Percentiles rank a stretch among this genome's conserved stretches.
Evolutionary conservation across 1,140 invertebrate genomes (phyloP).

Genomic region (Ptiloglossa arizonensis): DNA sequence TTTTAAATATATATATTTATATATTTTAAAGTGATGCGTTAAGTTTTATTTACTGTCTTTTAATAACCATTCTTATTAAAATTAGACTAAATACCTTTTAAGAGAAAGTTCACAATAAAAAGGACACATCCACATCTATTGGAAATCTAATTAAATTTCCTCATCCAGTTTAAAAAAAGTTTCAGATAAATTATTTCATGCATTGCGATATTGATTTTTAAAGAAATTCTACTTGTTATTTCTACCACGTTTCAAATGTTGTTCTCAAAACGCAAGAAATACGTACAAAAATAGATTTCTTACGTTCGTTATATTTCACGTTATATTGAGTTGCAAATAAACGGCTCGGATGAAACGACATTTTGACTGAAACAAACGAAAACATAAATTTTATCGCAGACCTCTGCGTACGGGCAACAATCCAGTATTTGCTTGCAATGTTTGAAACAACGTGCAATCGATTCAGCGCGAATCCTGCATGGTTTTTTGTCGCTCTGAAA

Average conservation of each 20-base stretch:
- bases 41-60: too few species aligned
- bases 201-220: not conserved
- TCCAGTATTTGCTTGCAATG: slow-evolving; percentile 18
- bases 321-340: slow-evolving; percentile 27
- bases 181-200: not conserved
- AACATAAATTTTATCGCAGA: slow-evolving; percentile 10
- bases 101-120: too few species aligned
- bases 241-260: not conserved
- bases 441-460: slow-evolving; percentile 24
- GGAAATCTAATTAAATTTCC: too few species aligned
- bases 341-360: slow-evolving; percentile 32
- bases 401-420: slow-evolving; percentile 20
- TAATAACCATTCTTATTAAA: too few species aligned
- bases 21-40: too few species aligned
- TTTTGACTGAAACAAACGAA: slow-evolving; percentile 18
- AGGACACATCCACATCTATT: too few species aligned
- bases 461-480: slow-evolving; percentile 17
- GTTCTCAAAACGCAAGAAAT: not conserved
- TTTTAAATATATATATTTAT: too few species aligned
- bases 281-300: not conserved
- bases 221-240: not conserved
- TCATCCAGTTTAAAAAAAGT: not conserved
- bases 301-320: not conserved
- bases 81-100: too few species aligned
- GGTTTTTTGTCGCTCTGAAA: slow-evolving; percentile 35